Evolutionary conservation across 2,113 vertebrate species (phyloP), one percentile per base, ranked within the genome.

Genomic region (Lipophrys pholis): DNA sequence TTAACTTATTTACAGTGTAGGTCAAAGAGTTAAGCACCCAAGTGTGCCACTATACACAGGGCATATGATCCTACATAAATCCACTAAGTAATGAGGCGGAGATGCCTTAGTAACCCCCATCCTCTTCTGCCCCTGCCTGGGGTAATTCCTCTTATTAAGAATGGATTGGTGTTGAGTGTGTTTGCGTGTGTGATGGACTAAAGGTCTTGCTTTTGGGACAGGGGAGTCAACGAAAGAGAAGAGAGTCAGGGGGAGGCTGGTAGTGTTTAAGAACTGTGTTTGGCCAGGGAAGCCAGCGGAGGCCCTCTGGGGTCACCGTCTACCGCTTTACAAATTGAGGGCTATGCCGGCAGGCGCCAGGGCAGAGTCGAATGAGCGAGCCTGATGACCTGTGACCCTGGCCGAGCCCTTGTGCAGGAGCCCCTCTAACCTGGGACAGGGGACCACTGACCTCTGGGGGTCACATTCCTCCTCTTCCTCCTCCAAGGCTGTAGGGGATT

Each of bases 321-420:
- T 89, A 81, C 90, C 86, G 90, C 85, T 90, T 93, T 93, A 93
- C 94, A 95, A 95, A 94, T 94, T 94, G 93, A 93, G 91, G 89
- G 87, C 87, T 92, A 87, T 92, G 91, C 86, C 81, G 91, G 80
- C 88, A 95, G 95, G 95, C 95, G 94, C 95, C 95, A 95, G 93
- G 81, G 90, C 90, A 93, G 89, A 88, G 90, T 86, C 55, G 87
- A 94, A 92, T 90, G 90, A 94, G 91, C 57, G 30, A 87, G 80
- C 90, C 87, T 73, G 83, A 69, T 90, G 90, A 93, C 93, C 94
- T 94, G 91, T 95, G 92, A 96, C 94, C 95, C 81, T 40, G 16
- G 78, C 72, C 82, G 83, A 82, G 85, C 92, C 85, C 83, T 80
- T 62, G 76, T 55, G 88, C 88, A 81, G 86, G 80, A 87, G 89